These are phyloP conservation scores for Saccostrea cuccullata DNA, from an alignment of 1,140 invertebrate species.

Conservation along the genomic window DNA sequence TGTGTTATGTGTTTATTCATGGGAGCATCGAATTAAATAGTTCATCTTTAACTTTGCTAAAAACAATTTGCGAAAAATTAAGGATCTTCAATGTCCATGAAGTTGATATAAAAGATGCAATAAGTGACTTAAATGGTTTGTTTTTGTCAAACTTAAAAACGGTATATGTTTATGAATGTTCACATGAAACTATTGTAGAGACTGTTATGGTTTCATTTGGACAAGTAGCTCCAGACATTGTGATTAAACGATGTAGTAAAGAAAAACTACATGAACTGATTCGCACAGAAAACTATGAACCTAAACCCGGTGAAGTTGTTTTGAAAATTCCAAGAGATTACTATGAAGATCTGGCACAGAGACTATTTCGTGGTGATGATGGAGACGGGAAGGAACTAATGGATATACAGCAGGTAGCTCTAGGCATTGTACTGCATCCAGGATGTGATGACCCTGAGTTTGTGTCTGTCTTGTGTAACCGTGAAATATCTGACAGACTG, in stretches of 20 bases:
- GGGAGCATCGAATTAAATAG: background rate
- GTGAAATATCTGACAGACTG: no score
- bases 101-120: background rate
- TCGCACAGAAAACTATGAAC: background rate
- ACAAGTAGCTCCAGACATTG: background rate
- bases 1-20: background rate
- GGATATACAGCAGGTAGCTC: no score
- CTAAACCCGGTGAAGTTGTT: background rate
- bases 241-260: background rate
- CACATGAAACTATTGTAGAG: background rate
- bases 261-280: background rate
- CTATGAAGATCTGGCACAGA: background rate
- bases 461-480: background rate
- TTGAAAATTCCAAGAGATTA: background rate
- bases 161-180: background rate
- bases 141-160: background rate
- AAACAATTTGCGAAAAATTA: background rate
- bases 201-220: background rate
- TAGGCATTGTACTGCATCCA: no score
- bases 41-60: background rate
- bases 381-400: no score
- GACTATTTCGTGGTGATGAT: background rate
- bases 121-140: background rate
- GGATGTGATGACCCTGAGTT: background rate
- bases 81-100: background rate